Percentiles rank a stretch among this genome's conserved stretches.
phyloP scores from a whole-genome alignment of 2,113 vertebrate genomes.

The Sorex araneus region DNA sequence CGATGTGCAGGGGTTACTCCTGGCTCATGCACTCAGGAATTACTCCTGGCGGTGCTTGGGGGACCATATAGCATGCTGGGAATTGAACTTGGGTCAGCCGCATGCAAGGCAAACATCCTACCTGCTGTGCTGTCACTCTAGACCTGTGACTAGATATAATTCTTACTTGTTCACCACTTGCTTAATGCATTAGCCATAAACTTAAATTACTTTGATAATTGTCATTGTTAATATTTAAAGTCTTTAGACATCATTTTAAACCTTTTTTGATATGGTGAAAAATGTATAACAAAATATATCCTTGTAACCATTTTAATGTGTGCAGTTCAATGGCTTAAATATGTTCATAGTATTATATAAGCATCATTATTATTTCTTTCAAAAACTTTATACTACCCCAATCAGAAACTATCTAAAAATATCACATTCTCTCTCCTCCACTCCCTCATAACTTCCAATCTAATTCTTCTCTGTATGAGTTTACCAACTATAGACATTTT shows the following conservation, averaged over 20 bases:
- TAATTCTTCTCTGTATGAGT: background rate
- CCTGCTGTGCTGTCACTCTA: too few relatives aligned
- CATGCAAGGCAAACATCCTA: too few relatives aligned
- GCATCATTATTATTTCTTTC: background rate
- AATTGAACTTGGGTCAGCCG: too few relatives aligned
- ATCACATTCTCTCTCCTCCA: background rate
- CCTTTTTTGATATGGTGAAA: background rate
- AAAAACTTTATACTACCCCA: background rate
- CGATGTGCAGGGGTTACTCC: too few relatives aligned
- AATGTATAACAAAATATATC: constrained; percentile 4
- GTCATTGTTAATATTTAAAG: background rate
- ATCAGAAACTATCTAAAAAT: background rate
- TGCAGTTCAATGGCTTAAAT: background rate
- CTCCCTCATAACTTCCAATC: background rate
- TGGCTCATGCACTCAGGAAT: too few relatives aligned
- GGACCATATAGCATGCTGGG: too few relatives aligned
- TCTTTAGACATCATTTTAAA: constrained; percentile 5
- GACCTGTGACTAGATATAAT: constrained; percentile 1
- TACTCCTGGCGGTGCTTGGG: too few relatives aligned
- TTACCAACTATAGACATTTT: background rate
- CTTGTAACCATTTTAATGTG: too few relatives aligned
- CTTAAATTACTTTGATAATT: constrained; percentile 31
- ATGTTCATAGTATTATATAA: background rate
- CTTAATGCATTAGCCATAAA: background rate
- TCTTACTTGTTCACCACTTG: background rate